These are phyloP conservation scores for Conistra vaccinii DNA, from an alignment of 2,888 invertebrate species.

Conservation along the genomic window DNA sequence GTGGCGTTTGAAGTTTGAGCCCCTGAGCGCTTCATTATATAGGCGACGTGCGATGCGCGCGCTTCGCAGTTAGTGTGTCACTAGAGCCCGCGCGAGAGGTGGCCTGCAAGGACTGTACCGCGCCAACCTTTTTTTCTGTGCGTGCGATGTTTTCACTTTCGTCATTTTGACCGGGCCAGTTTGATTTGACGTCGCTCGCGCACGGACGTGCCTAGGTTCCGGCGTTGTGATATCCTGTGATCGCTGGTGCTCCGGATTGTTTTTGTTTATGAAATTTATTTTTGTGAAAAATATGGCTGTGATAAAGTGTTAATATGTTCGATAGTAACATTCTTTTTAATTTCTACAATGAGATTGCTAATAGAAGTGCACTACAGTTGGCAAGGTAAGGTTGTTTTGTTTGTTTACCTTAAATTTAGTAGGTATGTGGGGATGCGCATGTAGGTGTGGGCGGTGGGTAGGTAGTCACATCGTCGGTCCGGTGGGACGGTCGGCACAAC, in stretches of 20 bases:
- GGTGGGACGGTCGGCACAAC: conserved; percentile 84
- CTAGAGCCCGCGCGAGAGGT: conserved; percentile 89
- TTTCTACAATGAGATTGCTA: conserved; percentile 90
- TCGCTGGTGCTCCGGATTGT: conserved; percentile 88
- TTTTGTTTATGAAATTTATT: conserved; percentile 79
- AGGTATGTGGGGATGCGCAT: conserved; percentile 73
- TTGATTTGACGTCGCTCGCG: conserved; percentile 90
- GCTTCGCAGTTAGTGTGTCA: conserved; percentile 90
- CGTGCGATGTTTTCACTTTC: conserved; percentile 91
- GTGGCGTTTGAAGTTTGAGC: conserved; percentile 86
- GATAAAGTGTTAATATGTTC: conserved; percentile 90
- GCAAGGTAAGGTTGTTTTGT: conserved; percentile 87
- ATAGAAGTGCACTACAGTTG: conserved; percentile 90
- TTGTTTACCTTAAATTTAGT: conserved; percentile 84
- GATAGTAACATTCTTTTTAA: conserved; percentile 88
- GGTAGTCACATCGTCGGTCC: conserved; percentile 70
- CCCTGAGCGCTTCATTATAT: conserved; percentile 88
- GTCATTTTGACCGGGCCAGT: conserved; percentile 91
- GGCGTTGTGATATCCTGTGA: conserved; percentile 88
- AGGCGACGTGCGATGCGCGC: conserved; percentile 88
- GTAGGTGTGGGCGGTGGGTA: conserved; percentile 69
- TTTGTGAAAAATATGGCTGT: conserved; percentile 89
- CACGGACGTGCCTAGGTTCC: conserved; percentile 89
- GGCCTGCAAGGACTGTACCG: conserved; percentile 89
- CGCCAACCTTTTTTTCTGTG: conserved; percentile 89